These are phyloP conservation scores for Drosophila jambulina DNA, from an alignment of 1,140 invertebrate species.

Conservation along the genomic window DNA sequence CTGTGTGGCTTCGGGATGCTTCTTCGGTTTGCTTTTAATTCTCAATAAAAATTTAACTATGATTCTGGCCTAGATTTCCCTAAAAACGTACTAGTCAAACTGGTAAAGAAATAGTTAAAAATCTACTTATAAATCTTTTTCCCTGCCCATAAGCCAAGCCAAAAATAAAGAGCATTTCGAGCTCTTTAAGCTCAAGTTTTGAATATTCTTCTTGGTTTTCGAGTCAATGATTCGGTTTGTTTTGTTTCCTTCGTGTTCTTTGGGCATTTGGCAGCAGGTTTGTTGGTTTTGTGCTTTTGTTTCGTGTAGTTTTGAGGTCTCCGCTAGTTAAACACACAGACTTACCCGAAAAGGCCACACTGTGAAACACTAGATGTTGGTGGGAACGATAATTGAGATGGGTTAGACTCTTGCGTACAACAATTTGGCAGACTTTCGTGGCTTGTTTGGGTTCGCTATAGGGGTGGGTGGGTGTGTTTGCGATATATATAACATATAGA, in stretches of 20 bases:
- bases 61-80: neutral
- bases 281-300: conserved; percentile 18
- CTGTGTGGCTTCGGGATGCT: neutral
- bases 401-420: conserved; percentile 82
- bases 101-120: neutral
- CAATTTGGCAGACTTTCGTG: conserved; percentile 77
- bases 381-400: conserved; percentile 84
- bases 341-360: conserved; percentile 97
- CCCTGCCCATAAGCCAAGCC: neutral
- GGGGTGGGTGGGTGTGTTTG: conserved; percentile 12
- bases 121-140: neutral
- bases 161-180: conserved; percentile 25
- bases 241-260: neutral
- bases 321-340: conserved; percentile 81
- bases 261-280: conserved; percentile 25
- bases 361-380: conserved; percentile 95
- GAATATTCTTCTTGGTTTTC: neutral
- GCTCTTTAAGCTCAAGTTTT: conserved; percentile 3
- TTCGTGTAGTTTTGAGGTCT: conserved; percentile 24
- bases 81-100: neutral
- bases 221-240: conserved; percentile 27
- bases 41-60: neutral
- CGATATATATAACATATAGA: conserved; percentile 20
- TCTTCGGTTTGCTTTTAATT: neutral
- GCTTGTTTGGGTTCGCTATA: conserved; percentile 41